Evolutionary conservation across 2,797 vertebrate species (phyloP), one percentile per base, ranked within the genome.

Genomic region (Microtus obscurus): DNA sequence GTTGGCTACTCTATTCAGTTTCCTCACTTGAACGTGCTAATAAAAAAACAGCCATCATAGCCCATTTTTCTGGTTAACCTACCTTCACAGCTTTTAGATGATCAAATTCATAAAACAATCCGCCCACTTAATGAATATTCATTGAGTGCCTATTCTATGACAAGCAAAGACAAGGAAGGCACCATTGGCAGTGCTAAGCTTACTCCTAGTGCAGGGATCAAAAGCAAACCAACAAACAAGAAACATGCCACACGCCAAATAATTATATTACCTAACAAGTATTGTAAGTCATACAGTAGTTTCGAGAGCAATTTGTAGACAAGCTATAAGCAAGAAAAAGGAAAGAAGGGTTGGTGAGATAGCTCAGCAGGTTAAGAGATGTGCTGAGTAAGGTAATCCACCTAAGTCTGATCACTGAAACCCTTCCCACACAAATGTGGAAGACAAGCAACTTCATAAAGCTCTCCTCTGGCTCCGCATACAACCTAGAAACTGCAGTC

Each of bases 81-180:
- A 89, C 7, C 67, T 37, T 87, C 59, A 81, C 7, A 21, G 78
- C 14, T 94, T 89, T 88, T 56, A 89, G 63, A 91, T 31, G 43
- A 81, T 61, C 65, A 91, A 65, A 85, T 67, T 48, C 67, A 95
- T 51, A 63, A 61, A 93, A 69, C 59, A 40, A 91, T 45, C 21
- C 11, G 79, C 43, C 87, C 51, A 93, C 10, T 90, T 63, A 96
- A 73, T 13, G 51, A 87, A 59, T 48, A 93, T 45, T 81, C 87
- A 91, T 1, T 48, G 59, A 80, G 45, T 53, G n/a, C 9, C 59
- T 94, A 88, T 78, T 87, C 51, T 83, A 81, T 67, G 40, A 53
- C 73, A 92, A 86, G 76, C 90, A 77, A 95, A 97, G 80, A 91
- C 53, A 19, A 79, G 11, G 6, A 93, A 80, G 48, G 29, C 83